A percentile compares a stretch with the other conserved stretches of the same genome.
These are phyloP conservation scores for Artemia sp. DNA, from an alignment of 2,888 invertebrate species.

Conservation along the genomic window DNA sequence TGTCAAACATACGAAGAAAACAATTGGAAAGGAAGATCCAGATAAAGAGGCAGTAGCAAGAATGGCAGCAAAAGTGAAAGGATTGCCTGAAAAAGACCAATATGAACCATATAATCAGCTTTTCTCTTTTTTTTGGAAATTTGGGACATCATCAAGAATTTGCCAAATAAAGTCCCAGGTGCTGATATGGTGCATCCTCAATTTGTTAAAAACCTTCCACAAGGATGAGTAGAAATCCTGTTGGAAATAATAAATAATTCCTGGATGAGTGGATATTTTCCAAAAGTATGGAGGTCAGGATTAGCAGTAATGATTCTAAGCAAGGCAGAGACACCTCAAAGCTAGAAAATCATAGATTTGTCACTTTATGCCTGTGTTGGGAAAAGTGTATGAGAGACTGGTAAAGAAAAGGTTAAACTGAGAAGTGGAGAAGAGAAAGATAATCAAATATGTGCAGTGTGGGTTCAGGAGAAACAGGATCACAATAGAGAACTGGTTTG, in stretches of 20 bases:
- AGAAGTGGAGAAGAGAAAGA: no score
- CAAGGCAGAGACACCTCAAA: no score
- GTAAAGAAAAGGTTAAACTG: not conserved
- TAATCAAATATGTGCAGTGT: no score
- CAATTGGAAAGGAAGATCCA: not conserved
- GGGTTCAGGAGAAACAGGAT: no score
- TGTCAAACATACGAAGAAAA: not conserved
- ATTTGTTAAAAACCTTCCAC: not conserved
- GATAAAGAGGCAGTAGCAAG: not conserved
- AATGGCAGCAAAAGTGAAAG: not conserved
- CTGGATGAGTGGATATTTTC: not conserved
- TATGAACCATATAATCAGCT: not conserved
- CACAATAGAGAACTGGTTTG: no score
- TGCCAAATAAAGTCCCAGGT: not conserved
- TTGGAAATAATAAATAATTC: not conserved
- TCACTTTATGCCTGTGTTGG: not conserved
- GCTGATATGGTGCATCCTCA: not conserved
- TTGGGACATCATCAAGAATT: not conserved
- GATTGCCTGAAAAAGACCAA: not conserved
- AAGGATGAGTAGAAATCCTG: not conserved
- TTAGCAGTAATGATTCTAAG: not conserved
- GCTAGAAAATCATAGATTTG: not conserved
- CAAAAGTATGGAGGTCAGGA: not conserved
- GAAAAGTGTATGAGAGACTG: not conserved
- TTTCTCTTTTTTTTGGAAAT: not conserved